Evolutionary conservation across 2,113 vertebrate genomes (phyloP), one percentile per base, ranked within the genome.

Genomic region (Rhinichthys klamathensis): DNA sequence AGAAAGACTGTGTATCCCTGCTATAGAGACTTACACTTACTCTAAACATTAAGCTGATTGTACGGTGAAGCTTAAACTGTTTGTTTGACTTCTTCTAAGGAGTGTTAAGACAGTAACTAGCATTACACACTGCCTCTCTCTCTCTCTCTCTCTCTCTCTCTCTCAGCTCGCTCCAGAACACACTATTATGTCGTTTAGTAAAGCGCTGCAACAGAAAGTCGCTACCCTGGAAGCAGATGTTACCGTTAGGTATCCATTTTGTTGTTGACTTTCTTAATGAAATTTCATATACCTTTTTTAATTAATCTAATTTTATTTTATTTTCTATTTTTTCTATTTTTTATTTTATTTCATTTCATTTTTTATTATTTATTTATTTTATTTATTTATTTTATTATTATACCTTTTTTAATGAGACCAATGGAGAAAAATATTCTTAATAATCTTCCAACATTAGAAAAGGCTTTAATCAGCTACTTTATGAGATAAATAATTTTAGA

Each of bases 121-220:
- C 2, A 21, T 51, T 30, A 6, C 63, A 21, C 44, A 8, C 79
- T 81, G 3, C 9, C 15, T 18, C 23, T 84, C 35, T 63, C 60
- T 51, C 76, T 63, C 60, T 79, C 58, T 51, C 75, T 65, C 54
- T 80, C 58, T 51, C 23, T 25, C 23, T 84, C 38, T 65, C 49
- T 80, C 58, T 46, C 75, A 99, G 98, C 72, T 99, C 90, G 97
- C 97, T 83, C 97, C 98, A 76, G 98, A 99, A 89, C 97, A 99
- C 93, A 99, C 97, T 0, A 74, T 97, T 89, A 96, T 98, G 96
- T 98, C 98, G 89, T 99, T 99, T 90, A 95, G 95, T 91, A 96
- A 96, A 92, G 97, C 97, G 2, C 92, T 97, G 63, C 97, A 98
- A 89, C 95, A 97, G 79, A 96, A 94, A 80, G 92, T 94, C 12